These are phyloP conservation scores for Leptinotarsa haldemani DNA, from an alignment of 2,888 invertebrate species.

Conservation along the genomic window DNA sequence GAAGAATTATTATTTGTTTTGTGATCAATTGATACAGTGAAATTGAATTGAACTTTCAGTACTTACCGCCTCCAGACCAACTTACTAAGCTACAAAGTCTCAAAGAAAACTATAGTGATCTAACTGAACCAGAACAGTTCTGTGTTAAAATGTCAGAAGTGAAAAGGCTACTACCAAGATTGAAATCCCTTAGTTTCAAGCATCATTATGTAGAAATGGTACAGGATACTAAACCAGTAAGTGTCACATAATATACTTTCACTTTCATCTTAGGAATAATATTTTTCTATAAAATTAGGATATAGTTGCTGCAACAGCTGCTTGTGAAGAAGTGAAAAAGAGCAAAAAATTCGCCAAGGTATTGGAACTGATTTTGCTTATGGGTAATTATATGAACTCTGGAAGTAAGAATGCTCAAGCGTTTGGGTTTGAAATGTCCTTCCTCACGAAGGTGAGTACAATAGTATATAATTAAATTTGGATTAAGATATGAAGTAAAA, in stretches of 20 bases:
- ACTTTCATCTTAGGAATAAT: neutral
- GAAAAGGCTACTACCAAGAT: conserved; percentile 85
- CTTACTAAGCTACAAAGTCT: conserved; percentile 85
- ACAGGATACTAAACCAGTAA: conserved; percentile 86
- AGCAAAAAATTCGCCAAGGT: conserved; percentile 92
- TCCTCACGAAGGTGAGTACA: conserved; percentile 84
- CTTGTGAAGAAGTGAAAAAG: conserved; percentile 91
- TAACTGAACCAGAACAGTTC: conserved; percentile 96
- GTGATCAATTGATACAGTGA: neutral
- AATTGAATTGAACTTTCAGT: conserved; percentile 67
- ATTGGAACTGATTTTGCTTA: conserved; percentile 86
- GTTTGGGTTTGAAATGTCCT: conserved; percentile 96
- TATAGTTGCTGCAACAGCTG: conserved; percentile 94
- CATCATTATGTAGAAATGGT: conserved; percentile 89
- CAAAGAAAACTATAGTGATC: conserved; percentile 80
- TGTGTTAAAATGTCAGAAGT: conserved; percentile 90
- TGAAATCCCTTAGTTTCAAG: conserved; percentile 91
- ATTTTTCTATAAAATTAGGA: conserved; percentile 68
- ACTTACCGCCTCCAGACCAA: conserved; percentile 92
- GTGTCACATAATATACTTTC: conserved; percentile 51
- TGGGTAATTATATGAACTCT: conserved; percentile 98
- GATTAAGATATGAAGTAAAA: no score
- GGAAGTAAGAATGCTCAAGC: conserved; percentile 94
- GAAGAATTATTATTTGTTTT: neutral
- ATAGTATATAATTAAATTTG: no score